Evolutionary conservation across 2,797 vertebrate species (phyloP), one percentile per base, ranked within the genome.

Genomic region (Platalea minor): DNA sequence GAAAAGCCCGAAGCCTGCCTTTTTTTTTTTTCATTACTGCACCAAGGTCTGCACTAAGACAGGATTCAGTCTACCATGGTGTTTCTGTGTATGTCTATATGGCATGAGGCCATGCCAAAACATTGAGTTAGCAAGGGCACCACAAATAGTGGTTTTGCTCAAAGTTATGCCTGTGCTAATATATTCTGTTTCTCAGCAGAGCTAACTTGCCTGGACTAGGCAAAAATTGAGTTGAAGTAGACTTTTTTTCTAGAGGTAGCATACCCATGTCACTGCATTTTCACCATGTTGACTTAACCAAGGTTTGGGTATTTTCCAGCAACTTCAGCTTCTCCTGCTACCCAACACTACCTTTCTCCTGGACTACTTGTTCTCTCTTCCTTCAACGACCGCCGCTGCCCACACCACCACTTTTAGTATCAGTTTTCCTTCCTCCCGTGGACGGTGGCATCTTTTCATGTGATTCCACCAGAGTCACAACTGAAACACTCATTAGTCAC

Each of bases 401-500:
- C 74, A 75, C 19, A 48, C 7, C 8, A 31, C 25, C 3, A 0
- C 48, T 75, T 81, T 24, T 20, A 78, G 11, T 15, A 31, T 20
- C 14, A 54, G 14, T 76, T 94, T 82, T 70, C 28, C 43, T 91
- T 67, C 39, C 39, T 90, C n/a, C 72, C 4, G 0, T 24, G 31
- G 54, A 69, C 0, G 0, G 63, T 39, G 63, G 25, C 2, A 1
- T 63, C 31, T 83, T 85, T 75, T 61, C 0, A 0, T 8, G 1
- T 72, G 37, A 68, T 88, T 90, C 33, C 26, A 7, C 29, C 15
- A 3, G 17, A 77, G 37, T 57, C 53, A 20, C 54, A 64, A 68
- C 33, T 61, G 65, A 94, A 76, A 75, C 28, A 17, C n/a, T 86
- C 51, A 41, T 74, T 51, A 91, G 76, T 57, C 65, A 46, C 53